phyloP scores from a whole-genome alignment of 2,888 invertebrate species.

The Andrena dorsata region DNA sequence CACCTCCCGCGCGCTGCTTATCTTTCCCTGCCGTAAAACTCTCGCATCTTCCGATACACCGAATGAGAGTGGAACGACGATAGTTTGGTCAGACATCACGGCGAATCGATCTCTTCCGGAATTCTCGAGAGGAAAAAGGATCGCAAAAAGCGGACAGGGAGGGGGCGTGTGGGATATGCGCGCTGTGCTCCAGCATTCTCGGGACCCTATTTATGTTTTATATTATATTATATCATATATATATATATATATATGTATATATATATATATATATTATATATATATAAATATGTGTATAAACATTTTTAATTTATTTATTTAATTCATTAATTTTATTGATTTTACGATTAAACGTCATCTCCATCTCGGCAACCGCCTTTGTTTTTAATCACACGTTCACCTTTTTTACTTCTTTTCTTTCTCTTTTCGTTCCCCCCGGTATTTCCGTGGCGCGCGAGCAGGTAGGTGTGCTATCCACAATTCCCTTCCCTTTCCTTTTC shows the following conservation, averaged over 20 bases:
- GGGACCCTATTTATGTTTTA: conserved; percentile 84
- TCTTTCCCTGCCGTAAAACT: not conserved
- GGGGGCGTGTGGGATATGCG: conserved; percentile 74
- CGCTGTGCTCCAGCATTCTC: conserved; percentile 82
- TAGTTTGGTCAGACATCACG: conserved; percentile 27
- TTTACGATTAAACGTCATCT: conserved; percentile 83
- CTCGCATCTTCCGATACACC: not conserved
- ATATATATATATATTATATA: conserved; percentile 78
- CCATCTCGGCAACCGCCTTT: conserved; percentile 77
- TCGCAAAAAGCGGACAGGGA: conserved; percentile 31
- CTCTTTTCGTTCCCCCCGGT: not conserved
- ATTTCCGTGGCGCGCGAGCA: conserved; percentile 18
- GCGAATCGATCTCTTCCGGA: conserved; percentile 62
- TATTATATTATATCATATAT: conserved; percentile 79
- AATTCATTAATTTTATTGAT: conserved; percentile 85
- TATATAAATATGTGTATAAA: conserved; percentile 81
- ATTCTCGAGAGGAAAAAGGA: conserved; percentile 63
- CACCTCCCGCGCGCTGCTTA: not conserved
- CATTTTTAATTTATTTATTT: conserved; percentile 85
- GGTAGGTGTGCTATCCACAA: conserved; percentile 32
- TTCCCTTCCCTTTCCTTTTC: not conserved
- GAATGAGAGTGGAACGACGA: conserved; percentile 17
- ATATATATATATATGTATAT: conserved; percentile 76
- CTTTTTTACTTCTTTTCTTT: conserved; percentile 62
- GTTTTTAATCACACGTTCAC: conserved; percentile 61